phyloP scores from a whole-genome alignment of 2,888 invertebrate species.

The Merodon equestris region DNA sequence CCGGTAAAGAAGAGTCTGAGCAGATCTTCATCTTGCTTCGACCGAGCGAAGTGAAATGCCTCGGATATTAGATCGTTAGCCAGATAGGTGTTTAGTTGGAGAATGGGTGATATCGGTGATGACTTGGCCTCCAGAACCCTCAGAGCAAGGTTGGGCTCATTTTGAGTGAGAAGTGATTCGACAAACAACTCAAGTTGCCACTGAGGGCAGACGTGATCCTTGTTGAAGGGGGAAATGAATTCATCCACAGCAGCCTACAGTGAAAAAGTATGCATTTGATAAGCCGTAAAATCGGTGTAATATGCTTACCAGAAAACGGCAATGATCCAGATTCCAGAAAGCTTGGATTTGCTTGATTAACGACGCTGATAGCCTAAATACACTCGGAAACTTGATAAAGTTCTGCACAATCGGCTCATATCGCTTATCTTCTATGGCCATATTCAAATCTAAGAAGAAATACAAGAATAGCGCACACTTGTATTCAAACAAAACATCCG shows the following conservation, averaged over 20 bases:
- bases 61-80: conserved; percentile 76
- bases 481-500: conserved; percentile 83
- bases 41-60: conserved; percentile 77
- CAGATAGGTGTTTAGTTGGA: conserved; percentile 75
- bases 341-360: conserved; percentile 89
- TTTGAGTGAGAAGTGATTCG: conserved; percentile 73
- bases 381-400: conserved; percentile 88
- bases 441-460: conserved; percentile 89
- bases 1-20: conserved; percentile 74
- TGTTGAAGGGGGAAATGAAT: conserved; percentile 74
- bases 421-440: conserved; percentile 83
- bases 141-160: conserved; percentile 72
- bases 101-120: conserved; percentile 71
- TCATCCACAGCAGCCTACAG: conserved; percentile 74
- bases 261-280: conserved; percentile 23
- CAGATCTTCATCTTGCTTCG: conserved; percentile 72
- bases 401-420: conserved; percentile 83
- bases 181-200: conserved; percentile 77
- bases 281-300: conserved; percentile 38
- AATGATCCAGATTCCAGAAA: conserved; percentile 94
- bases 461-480: conserved; percentile 91
- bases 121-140: conserved; percentile 73
- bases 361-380: conserved; percentile 87
- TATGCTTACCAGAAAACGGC: conserved; percentile 85
- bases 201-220: conserved; percentile 70